Base-by-base conservation (phyloP, 2,888 invertebrate genomes). In the Drosophila antonietae region DNA sequence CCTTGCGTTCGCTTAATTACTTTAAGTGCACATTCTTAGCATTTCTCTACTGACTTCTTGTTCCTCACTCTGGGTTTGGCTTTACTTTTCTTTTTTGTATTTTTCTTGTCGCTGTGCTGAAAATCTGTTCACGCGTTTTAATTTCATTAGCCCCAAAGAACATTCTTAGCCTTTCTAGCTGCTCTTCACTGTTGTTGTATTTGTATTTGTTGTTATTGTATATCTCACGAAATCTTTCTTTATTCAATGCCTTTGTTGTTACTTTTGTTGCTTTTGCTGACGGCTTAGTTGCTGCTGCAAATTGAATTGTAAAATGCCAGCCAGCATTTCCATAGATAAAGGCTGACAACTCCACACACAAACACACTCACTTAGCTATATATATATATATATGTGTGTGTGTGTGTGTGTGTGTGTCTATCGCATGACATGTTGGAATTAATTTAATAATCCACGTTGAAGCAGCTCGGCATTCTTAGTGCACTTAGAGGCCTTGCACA, bases 241-340 rank as follows among this genome's bases (percentile, higher is more conserved):
- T 66, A 74, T 69, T 53, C 60, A 60, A 33, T 28, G 43, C 20
- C 51, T 39, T 31, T 44, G 39, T 51, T 61, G 28, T 41, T 60
- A 47, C n/a, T 51, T 9, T 10, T 39, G 43, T 43, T 49, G 55
- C 20, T 12, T 20, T 44, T 46, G 56, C 63, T 52, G 59, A 51
- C 23, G 58, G 60, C n/a, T 52, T 44, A 49, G 71, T 53, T 61
- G 60, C 56, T 60, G 49, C 55, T 69, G 80, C 46, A 67, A 81
- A 83, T 84, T 89, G 69, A 84, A 89, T 87, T 89, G 73, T 68
- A 77, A 73, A 89, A 73, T 83, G 84, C 61, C 53, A 59, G 81
- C 64, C 49, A 56, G 39, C 43, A 68, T 60, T 78, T 67, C 9
- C 60, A 57, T 57, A 75, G 61, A 65, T 46, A 52, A 65, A 46